Evolutionary conservation across 2,113 vertebrate genomes (phyloP).

Genomic region (Pomatorhinus ruficollis): DNA sequence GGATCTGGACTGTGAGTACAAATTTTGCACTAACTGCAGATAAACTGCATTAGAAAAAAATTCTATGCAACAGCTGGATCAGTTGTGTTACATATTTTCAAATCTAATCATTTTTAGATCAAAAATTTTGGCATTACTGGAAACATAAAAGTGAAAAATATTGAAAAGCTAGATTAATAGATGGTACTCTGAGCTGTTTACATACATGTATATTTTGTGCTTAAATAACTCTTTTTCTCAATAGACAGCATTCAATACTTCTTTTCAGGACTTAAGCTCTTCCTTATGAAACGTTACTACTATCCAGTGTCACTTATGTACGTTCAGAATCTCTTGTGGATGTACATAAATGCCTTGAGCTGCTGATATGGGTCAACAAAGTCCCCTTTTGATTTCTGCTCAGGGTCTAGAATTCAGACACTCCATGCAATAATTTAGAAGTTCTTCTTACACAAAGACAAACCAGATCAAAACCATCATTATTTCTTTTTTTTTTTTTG

Average conservation of each 20-base stretch:
- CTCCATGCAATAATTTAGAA: neutral
- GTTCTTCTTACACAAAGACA: neutral
- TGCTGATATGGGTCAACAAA: neutral
- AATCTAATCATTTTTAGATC: neutral
- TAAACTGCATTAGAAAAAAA: neutral
- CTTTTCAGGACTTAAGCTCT: neutral
- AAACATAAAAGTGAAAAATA: neutral
- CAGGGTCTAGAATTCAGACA: too few species aligned
- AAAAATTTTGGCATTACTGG: neutral
- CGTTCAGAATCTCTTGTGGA: neutral
- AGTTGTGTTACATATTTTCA: neutral
- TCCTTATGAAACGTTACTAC: neutral
- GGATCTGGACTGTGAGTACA: fast-evolving
- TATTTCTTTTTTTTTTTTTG: neutral
- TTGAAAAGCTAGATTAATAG: neutral
- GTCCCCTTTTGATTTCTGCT: neutral
- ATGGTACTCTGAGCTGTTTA: neutral
- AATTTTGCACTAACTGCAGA: neutral
- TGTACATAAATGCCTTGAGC: neutral
- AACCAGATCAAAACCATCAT: neutral
- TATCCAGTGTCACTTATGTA: fast-evolving
- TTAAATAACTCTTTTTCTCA: neutral
- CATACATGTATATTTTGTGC: neutral
- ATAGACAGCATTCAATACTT: neutral
- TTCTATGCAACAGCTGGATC: neutral